A percentile compares a stretch with the other conserved stretches of the same genome.
These are phyloP conservation scores for Antechinus stuartii DNA, from an alignment of 2,113 vertebrate genomes.

Conservation along the genomic window DNA sequence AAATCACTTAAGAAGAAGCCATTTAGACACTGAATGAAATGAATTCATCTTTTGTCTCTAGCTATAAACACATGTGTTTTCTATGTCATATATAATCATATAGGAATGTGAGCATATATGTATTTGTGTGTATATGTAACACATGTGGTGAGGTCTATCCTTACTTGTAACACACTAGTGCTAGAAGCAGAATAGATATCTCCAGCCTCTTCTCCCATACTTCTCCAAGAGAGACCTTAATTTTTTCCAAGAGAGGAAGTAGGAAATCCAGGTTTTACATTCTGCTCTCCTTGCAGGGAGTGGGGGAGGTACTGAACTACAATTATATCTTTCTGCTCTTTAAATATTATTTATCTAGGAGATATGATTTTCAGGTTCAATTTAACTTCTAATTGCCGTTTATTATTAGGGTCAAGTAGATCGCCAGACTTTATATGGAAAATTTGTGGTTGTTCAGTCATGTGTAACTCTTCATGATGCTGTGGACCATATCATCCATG, in stretches of 20 bases:
- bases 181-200: background rate
- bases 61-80: background rate
- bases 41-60: background rate
- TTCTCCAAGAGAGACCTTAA: background rate
- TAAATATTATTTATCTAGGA: background rate
- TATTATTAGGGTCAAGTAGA: background rate
- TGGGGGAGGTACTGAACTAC: background rate
- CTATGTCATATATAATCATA: background rate
- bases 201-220: background rate
- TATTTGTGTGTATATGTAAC: background rate
- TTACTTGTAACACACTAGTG: background rate
- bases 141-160: background rate
- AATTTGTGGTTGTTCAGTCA: background rate
- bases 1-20: background rate
- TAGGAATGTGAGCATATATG: background rate
- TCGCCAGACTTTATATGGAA: background rate
- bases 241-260: background rate
- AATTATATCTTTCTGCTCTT: background rate
- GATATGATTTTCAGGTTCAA: background rate
- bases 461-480: background rate
- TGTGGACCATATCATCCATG: background rate
- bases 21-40: background rate
- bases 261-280: background rate
- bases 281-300: background rate
- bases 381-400: background rate